phyloP scores from a whole-genome alignment of 2,113 vertebrate species.

The Hypanus sabinus region DNA sequence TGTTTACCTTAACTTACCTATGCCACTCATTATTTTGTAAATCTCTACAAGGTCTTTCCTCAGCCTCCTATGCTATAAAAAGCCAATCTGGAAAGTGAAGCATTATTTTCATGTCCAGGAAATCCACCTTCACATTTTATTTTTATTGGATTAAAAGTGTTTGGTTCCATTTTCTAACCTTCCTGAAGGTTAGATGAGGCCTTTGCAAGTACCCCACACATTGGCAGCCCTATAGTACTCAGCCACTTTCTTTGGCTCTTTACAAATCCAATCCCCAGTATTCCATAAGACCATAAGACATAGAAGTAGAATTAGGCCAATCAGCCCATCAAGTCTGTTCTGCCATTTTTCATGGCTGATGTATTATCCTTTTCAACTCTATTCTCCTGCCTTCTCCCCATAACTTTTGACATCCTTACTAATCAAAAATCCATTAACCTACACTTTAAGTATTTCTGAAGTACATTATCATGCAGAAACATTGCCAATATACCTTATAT shows the following conservation, averaged over 20 bases:
- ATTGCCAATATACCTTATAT: neutral
- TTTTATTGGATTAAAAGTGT: neutral
- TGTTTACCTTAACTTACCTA: no score
- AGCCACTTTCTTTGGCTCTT: neutral
- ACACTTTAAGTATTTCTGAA: no score
- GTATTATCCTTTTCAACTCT: no score
- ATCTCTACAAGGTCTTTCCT: no score
- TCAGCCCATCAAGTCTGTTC: no score
- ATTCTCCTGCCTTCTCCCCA: no score
- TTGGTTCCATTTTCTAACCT: neutral
- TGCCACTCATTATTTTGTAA: no score
- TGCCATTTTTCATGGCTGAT: no score
- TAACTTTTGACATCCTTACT: no score
- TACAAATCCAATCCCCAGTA: neutral
- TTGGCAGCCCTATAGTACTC: neutral
- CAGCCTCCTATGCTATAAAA: neutral
- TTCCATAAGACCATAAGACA: no score
- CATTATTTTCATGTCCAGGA: neutral
- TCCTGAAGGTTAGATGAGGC: neutral
- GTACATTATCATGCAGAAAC: neutral
- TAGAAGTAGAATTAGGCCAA: no score
- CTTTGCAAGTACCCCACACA: neutral
- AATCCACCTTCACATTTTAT: neutral
- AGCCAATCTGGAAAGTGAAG: neutral
- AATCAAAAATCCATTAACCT: no score